Base-by-base conservation (phyloP, 2,113 vertebrate species). In the Micromys minutus region DNA sequence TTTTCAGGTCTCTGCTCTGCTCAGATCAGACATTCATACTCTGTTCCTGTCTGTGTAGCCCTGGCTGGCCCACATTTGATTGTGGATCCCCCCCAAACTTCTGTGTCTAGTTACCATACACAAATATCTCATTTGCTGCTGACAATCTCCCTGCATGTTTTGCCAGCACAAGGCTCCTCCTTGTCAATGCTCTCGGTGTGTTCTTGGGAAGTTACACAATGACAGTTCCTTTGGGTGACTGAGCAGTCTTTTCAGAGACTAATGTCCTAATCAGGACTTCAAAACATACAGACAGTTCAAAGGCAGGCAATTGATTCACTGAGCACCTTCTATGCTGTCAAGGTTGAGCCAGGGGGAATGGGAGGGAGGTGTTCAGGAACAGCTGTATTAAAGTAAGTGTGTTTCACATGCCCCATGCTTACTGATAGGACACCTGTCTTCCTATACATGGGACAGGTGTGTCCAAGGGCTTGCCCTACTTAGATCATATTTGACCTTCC, bases 211-310 rank as follows among this genome's bases (percentile, higher is more conserved):
- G 97, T 96, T 98, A 93, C 69, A 34, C 98, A 98, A 98, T 98
- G 97, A 75, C 95, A 96, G 87, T 89, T 67, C 86, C 93, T 97
- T 89, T 59, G 92, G 79, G 97, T 98, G 94, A 85, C 95, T 96
- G 95, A 97, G 97, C 93, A 94, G 57, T 89, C 67, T 95, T 93
- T 90, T 16, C 15, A 94, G 96, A 98, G 98, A 98, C 97, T 98
- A 98, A 98, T 97, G 96, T 96, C 95, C 96, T 98, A 96, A 98
- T 98, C 97, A 97, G 90, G 98, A 95, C 98, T 98, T 97, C 93
- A 79, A 97, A 98, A 97, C 96, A 98, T 52, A 97, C 95, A 97
- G 98, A 98, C 97, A 98, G 91, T 90, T 98, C 96, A 94, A 94
- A 69, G 90, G 93, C 97, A 96, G 97, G 98, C 97, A 84, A 81